Evolutionary conservation across 1,140 invertebrate genomes (phyloP), one percentile per base, ranked within the genome.

Genomic region (Drosophila dunni): DNA sequence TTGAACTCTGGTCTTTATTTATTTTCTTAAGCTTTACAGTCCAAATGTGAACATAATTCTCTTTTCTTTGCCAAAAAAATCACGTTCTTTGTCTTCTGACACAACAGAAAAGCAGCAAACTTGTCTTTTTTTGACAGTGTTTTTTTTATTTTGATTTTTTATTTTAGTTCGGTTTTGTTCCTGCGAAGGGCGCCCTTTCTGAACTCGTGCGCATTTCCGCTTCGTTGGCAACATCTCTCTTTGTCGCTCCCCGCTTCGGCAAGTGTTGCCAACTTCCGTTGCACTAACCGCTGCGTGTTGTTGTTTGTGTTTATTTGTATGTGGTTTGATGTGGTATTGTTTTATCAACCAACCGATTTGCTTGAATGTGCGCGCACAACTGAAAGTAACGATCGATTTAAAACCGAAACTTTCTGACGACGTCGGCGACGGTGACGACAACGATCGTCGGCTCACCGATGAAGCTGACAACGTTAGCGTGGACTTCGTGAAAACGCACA

Each of bases 331-430:
- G 53, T 38, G 10, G 53, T 38, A 36, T 56, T 53, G 50, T 53
- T 42, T 42, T 42, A 36, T 53, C 29, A 53, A 53, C 50, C 84
- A 88, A 89, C 83, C 84, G 84, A 83, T 80, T 83, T 79, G 84
- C 84, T 88, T 89, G 79, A 89, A 80, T 71, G 84, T 88, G 68
- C 76, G 84, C 84, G 69, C 68, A 75, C 84, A 89, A 88, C 83
- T 83, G 79, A 80, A 88, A 89, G 77, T 88, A 83, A 89, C 84
- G 79, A 79, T 83, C 84, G 73, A 79, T 71, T 75, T 61, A 58
- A 65, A 58, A 46, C 29, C 29, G 13, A 61, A 60, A 60, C 45
- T 53, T 84, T 81, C 80, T 42, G 42, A 60, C 13, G 50, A 57
- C 24, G 45, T 2, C 17, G 17, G 17, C 17, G 2, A 20, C 17